Base-by-base conservation (phyloP, 2,113 vertebrate species). In the Phaetusa simplex region DNA sequence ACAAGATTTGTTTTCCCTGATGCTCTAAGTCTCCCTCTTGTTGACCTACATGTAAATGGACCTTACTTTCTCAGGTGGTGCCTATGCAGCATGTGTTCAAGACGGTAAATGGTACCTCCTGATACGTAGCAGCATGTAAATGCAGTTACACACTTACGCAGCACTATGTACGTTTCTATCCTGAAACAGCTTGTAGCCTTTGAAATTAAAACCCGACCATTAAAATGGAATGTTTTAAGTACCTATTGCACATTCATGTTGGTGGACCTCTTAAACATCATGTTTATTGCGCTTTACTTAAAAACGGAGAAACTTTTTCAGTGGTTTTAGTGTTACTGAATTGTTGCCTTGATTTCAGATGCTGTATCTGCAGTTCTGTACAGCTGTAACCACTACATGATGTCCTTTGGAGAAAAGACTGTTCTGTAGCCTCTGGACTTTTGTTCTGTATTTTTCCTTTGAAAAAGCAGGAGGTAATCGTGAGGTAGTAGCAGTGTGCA, bases 1-100 rank as follows among this genome's bases (percentile, higher is more conserved):
- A 22, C 26, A 10, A 17, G 16, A 2, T 59, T 72, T 79, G 47
- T 72, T 74, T 92, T 95, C 19, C 8, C 11, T 49, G 43, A 13
- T 77, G 82, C 62, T 91, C 27, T 53, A 0, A 0, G n/a, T 90
- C 96, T 93, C 94, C 95, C 93, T 95, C 96, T 83, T 77, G 81
- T 93, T 93, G 93, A 77, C 0, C 0, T 55, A 34, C 11, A 0
- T 59, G 67, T 50, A 29, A 77, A 19, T 23, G 8, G 55, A 49
- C 8, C 15, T 65, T 80, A 64, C 38, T 86, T 91, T 81, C 42
- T 52, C 29, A 20, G 45, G 8, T 3, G 2, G 2, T 45, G 55
- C 34, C n/a, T 58, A 0, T 49, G 61, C 62, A 52, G 50, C 38
- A 9, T 26, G 8, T 38, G 32, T 36, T 49, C 32, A 27, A 70